phyloP scores from a whole-genome alignment of 2,888 invertebrate species.

The Carcina quercana region DNA sequence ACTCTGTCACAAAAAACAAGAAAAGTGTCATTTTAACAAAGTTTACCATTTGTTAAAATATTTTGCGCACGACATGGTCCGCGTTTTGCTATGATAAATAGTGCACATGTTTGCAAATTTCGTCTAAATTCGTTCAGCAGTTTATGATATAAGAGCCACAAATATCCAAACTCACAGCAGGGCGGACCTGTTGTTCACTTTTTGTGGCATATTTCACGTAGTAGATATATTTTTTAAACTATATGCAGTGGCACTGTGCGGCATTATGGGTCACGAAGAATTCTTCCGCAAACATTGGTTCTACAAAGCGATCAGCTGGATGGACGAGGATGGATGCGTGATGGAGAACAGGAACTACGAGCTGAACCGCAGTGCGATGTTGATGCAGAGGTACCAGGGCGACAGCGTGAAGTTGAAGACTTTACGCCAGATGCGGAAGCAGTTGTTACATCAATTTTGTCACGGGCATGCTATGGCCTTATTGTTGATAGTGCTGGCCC shows the following conservation, averaged over 20 bases:
- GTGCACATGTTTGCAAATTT: too few relatives aligned
- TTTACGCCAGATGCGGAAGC: background rate
- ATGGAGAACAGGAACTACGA: conserved; percentile 23
- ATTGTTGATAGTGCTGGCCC: conserved; percentile 16
- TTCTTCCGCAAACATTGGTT: conserved; percentile 24
- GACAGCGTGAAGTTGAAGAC: background rate
- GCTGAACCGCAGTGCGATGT: conserved; percentile 14
- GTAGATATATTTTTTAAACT: too few relatives aligned
- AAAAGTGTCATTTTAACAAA: too few relatives aligned
- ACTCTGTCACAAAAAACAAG: too few relatives aligned
- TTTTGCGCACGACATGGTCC: too few relatives aligned
- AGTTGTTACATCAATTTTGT: conserved; percentile 13
- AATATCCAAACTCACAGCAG: too few relatives aligned
- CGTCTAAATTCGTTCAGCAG: too few relatives aligned
- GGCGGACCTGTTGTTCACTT: too few relatives aligned
- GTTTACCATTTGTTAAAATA: too few relatives aligned
- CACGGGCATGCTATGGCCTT: conserved; percentile 27
- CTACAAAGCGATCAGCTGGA: conserved; percentile 28
- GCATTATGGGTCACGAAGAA: conserved; percentile 24
- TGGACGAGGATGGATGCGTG: conserved; percentile 27
- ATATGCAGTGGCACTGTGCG: conserved; percentile 24
- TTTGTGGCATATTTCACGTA: too few relatives aligned
- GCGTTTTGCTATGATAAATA: too few relatives aligned
- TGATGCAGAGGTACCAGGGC: background rate
- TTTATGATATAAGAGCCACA: too few relatives aligned